These are phyloP conservation scores for Lutraria lutraria DNA, from an alignment of 2,888 invertebrate genomes.

Conservation along the genomic window DNA sequence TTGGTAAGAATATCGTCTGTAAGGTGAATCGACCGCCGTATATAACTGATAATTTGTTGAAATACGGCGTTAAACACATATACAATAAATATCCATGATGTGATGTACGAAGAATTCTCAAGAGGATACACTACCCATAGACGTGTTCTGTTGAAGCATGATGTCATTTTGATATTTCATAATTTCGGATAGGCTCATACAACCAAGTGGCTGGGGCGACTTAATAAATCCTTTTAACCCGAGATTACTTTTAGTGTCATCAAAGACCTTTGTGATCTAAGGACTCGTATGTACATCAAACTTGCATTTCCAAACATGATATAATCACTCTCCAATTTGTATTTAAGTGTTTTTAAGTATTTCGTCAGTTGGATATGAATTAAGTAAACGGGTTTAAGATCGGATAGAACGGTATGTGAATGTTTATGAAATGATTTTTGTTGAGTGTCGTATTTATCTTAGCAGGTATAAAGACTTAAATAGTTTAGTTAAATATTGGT, in stretches of 20 bases:
- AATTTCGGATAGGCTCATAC: not conserved
- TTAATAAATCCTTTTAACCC: constrained; percentile 29
- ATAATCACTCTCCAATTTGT: constrained; percentile 5
- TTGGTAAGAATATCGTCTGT: too few relatives aligned
- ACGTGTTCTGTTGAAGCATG: too few relatives aligned
- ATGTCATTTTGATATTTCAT: not conserved
- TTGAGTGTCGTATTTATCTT: constrained; percentile 48
- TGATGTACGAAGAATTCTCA: too few relatives aligned
- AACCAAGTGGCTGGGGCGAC: not conserved
- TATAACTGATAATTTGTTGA: too few relatives aligned
- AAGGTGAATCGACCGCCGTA: too few relatives aligned
- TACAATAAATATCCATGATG: too few relatives aligned
- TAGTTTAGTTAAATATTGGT: constrained; percentile 50
- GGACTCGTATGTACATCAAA: constrained; percentile 22
- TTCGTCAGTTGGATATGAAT: constrained; percentile 11
- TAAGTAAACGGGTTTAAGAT: not conserved
- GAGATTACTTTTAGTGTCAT: constrained; percentile 2
- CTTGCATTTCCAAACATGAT: constrained; percentile 36
- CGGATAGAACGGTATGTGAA: not conserved
- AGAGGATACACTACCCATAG: too few relatives aligned
- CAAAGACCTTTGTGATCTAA: not conserved
- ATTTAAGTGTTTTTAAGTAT: constrained; percentile 24
- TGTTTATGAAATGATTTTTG: constrained; percentile 29
- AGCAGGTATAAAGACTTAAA: constrained; percentile 31
- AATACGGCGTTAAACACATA: too few relatives aligned